Percentiles rank a stretch among this genome's conserved stretches.
These are phyloP conservation scores for Zosterops borbonicus DNA, from an alignment of 2,113 vertebrate genomes.

Conservation along the genomic window DNA sequence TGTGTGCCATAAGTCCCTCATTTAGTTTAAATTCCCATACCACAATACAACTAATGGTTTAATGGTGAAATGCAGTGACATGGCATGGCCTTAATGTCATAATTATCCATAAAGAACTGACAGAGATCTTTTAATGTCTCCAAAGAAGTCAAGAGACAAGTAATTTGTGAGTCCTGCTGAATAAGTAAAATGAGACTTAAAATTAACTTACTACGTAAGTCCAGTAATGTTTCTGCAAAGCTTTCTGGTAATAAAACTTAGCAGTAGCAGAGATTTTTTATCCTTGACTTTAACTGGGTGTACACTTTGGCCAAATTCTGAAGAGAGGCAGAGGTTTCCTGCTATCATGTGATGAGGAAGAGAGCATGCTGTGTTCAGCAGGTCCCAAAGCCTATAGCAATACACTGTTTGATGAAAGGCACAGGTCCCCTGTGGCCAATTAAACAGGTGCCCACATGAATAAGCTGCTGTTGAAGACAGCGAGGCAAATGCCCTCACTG, in stretches of 20 bases:
- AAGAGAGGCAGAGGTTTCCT: background rate
- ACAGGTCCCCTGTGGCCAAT: accelerated
- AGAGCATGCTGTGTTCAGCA: background rate
- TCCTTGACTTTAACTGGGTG: background rate
- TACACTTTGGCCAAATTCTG: background rate
- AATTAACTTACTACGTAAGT: background rate
- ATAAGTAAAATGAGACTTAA: background rate
- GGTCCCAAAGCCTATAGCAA: background rate
- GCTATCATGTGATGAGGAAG: background rate
- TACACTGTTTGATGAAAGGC: background rate
- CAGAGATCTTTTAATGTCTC: slow-evolving; percentile 1
- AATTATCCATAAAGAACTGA: slow-evolving; percentile 14
- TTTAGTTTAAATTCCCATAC: background rate
- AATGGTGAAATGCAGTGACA: background rate
- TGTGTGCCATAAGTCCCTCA: background rate
- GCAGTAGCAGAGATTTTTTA: background rate
- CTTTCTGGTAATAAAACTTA: background rate
- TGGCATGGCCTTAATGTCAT: background rate
- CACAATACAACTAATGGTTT: background rate
- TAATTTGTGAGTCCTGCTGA: background rate
- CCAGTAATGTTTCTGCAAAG: background rate
- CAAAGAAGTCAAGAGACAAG: slow-evolving; percentile 16
- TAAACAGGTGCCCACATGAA: background rate
- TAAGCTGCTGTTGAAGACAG: background rate
- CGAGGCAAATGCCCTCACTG: background rate